These are phyloP conservation scores for Rynchops niger DNA, from an alignment of 2,113 vertebrate genomes.

Conservation along the genomic window DNA sequence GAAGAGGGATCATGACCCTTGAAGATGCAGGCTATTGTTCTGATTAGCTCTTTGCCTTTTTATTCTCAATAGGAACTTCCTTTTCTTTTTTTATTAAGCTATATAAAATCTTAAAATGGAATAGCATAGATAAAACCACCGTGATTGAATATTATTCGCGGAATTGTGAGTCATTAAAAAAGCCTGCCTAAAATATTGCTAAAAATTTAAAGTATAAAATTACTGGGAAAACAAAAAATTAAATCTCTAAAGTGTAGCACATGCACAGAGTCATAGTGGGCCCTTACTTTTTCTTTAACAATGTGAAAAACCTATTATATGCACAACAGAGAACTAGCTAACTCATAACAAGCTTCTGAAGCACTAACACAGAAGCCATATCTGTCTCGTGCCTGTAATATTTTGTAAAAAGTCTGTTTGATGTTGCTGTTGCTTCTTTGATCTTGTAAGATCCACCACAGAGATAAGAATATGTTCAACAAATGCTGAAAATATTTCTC, in stretches of 20 bases:
- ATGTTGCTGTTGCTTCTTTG: slow-evolving; percentile 26
- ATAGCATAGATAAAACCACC: background rate
- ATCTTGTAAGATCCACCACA: slow-evolving; percentile 23
- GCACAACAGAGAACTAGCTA: background rate
- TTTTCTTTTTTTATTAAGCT: background rate
- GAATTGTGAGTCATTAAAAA: background rate
- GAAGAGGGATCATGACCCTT: background rate
- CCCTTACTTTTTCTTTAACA: background rate
- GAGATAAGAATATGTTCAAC: background rate
- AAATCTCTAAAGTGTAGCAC: background rate
- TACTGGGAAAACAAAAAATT: background rate
- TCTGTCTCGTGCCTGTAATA: background rate
- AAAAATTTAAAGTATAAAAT: background rate
- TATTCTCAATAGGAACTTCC: background rate
- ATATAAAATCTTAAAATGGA: background rate
- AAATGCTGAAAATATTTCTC: background rate
- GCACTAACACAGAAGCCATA: background rate
- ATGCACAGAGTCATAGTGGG: background rate
- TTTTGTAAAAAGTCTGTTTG: slow-evolving; percentile 36
- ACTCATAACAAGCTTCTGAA: background rate
- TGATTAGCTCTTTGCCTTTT: background rate
- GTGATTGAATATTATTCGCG: background rate
- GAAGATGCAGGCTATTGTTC: background rate
- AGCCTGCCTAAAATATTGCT: background rate
- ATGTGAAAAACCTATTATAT: background rate